Evolutionary conservation across 2,113 vertebrate species (phyloP).

Genomic region (Acrocephalus kingi): DNA sequence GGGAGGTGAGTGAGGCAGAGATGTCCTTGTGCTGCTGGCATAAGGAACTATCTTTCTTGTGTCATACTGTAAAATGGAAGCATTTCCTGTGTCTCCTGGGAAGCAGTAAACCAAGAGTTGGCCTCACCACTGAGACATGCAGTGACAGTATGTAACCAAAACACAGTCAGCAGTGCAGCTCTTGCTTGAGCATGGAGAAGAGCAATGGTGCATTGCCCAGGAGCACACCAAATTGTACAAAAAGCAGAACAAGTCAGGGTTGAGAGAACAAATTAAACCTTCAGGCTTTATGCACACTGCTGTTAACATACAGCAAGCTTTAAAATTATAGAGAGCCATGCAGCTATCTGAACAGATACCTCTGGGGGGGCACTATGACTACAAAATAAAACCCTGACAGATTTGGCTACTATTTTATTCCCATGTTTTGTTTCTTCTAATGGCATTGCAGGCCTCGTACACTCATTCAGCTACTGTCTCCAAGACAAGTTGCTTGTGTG

Average conservation of each 20-base stretch:
- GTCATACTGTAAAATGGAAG: neutral
- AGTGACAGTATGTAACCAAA: fast-evolving
- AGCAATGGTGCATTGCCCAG: fast-evolving
- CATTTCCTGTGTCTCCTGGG: too few relatives aligned
- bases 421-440: neutral
- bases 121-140: neutral
- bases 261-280: neutral
- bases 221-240: fast-evolving
- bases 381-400: neutral
- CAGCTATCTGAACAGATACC: neutral
- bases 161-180: fast-evolving
- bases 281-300: neutral
- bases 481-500: neutral
- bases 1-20: fast-evolving
- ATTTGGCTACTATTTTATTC: neutral
- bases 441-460: neutral
- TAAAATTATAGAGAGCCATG: neutral
- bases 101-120: fast-evolving
- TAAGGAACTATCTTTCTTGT: neutral
- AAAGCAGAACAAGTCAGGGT: neutral
- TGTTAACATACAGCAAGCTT: neutral
- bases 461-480: neutral
- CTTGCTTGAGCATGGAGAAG: fast-evolving
- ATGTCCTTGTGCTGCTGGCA: neutral
- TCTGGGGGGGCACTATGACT: conserved; percentile 53